Conservation (phyloP, 1,140 invertebrate genomes). For the Hesperophylax magnus region DNA sequence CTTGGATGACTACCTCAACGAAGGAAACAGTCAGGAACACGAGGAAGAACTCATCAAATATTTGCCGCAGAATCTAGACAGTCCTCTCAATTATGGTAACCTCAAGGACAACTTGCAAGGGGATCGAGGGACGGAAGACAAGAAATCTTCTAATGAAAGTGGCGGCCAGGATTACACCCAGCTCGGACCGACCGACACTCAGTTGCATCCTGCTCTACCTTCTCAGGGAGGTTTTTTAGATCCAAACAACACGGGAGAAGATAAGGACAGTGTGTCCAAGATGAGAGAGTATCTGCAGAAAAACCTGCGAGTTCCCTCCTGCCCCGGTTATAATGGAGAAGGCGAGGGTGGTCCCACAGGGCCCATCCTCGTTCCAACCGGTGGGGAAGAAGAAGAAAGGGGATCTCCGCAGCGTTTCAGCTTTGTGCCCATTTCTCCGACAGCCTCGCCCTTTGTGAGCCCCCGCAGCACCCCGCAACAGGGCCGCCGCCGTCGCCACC, state of each 20-base stretch:
- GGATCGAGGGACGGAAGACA: neutral
- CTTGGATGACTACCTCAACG: slow-evolving; percentile 82
- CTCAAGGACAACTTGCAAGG: neutral
- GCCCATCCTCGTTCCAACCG: slow-evolving; percentile 59
- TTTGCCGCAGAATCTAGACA: slow-evolving; percentile 75
- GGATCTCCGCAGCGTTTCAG: slow-evolving; percentile 77
- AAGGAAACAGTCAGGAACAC: slow-evolving; percentile 83
- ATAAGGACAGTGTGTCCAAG: slow-evolving; percentile 75
- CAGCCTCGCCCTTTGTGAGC: slow-evolving; percentile 87
- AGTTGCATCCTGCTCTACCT: neutral
- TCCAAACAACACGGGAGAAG: slow-evolving; percentile 62
- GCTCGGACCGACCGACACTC: neutral
- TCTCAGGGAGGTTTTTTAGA: slow-evolving; percentile 65
- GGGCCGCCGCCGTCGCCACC: slow-evolving; percentile 10
- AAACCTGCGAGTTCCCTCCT: slow-evolving; percentile 44
- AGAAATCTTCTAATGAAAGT: neutral
- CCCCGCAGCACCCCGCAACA: slow-evolving; percentile 79
- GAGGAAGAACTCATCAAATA: slow-evolving; percentile 86
- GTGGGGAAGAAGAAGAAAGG: slow-evolving; percentile 43
- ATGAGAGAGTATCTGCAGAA: slow-evolving; percentile 79
- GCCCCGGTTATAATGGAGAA: slow-evolving; percentile 57
- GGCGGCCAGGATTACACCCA: neutral
- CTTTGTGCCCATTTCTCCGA: slow-evolving; percentile 87
- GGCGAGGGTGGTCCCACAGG: slow-evolving; percentile 57
- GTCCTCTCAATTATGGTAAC: slow-evolving; percentile 49